A percentile compares a stretch with the other conserved stretches of the same genome.
These are phyloP conservation scores for Clytia hemisphaerica DNA, from an alignment of 30 jellyfish, hydroid and myxozoan genomes.

Conservation along the genomic window DNA sequence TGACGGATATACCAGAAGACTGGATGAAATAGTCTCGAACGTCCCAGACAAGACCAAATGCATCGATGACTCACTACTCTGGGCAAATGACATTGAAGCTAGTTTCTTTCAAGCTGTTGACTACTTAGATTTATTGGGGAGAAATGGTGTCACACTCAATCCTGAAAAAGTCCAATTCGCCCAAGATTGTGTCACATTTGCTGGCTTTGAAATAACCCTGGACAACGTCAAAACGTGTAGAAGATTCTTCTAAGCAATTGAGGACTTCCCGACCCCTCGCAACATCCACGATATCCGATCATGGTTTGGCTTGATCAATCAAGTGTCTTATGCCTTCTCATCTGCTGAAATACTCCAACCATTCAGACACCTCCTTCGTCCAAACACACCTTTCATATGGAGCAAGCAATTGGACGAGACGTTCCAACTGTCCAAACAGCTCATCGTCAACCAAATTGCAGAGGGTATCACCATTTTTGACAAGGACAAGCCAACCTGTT, in stretches of 20 bases:
- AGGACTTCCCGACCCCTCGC: slow-evolving; percentile 30
- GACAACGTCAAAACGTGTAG: slow-evolving; percentile 22
- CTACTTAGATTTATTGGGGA: neutral
- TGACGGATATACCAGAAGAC: neutral
- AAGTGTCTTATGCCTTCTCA: slow-evolving; percentile 13
- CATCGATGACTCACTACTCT: neutral
- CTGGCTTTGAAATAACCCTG: slow-evolving; percentile 19
- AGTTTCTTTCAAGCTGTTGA: neutral
- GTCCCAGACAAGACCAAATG: slow-evolving; percentile 1
- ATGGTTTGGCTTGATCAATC: slow-evolving; percentile 38
- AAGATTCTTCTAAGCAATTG: slow-evolving; percentile 13
- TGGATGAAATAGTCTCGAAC: neutral
- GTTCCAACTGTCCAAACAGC: slow-evolving; percentile 21
- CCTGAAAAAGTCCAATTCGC: neutral
- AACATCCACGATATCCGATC: slow-evolving; percentile 23
- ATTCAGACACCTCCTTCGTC: slow-evolving; percentile 24
- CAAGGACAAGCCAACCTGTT: too few species aligned
- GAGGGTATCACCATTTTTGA: too few species aligned
- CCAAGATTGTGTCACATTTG: slow-evolving; percentile 6
- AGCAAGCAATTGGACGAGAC: slow-evolving; percentile 10
- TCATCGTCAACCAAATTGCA: too few species aligned
- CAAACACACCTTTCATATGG: slow-evolving; percentile 28
- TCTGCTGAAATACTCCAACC: slow-evolving; percentile 19
- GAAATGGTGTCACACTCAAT: too few species aligned
- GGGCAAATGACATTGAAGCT: neutral